Percentiles rank a stretch among this genome's conserved stretches.
These are phyloP conservation scores for Ganaspis sp. DNA, from an alignment of 1,140 invertebrate genomes.

Conservation along the genomic window DNA sequence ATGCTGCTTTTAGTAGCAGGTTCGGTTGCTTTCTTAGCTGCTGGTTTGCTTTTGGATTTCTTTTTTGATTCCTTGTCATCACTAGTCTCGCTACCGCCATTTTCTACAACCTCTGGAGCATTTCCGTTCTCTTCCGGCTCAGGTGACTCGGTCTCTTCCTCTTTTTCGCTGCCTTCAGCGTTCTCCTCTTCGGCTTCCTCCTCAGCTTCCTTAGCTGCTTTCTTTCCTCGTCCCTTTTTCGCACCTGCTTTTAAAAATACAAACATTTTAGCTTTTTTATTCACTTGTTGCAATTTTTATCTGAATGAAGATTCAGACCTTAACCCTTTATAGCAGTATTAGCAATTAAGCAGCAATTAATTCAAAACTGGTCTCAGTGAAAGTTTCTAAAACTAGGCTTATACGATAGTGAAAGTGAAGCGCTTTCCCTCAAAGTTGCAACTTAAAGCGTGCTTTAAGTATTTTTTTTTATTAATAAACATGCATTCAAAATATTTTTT, in stretches of 20 bases:
- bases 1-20: slow-evolving; percentile 6
- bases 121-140: slow-evolving; percentile 22
- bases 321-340: not conserved
- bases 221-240: slow-evolving; percentile 46
- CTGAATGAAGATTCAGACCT: not conserved
- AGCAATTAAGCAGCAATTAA: no score
- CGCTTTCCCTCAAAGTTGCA: slow-evolving; percentile 2
- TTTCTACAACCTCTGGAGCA: slow-evolving; percentile 8
- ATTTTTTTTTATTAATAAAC: not conserved
- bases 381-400: not conserved
- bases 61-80: slow-evolving; percentile 13
- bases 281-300: not conserved
- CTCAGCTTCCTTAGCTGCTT: slow-evolving; percentile 33
- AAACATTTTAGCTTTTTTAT: not conserved
- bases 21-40: slow-evolving; percentile 8
- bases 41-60: slow-evolving; percentile 14
- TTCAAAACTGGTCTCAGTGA: not conserved
- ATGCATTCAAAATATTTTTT: not conserved
- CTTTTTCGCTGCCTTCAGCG: slow-evolving; percentile 38
- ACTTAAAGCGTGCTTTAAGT: not conserved
- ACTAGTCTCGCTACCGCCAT: not conserved
- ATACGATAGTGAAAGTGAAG: not conserved
- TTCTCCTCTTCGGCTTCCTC: slow-evolving; percentile 32
- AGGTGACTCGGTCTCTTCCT: not conserved
- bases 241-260: slow-evolving; percentile 31